A percentile compares a stretch with the other conserved stretches of the same genome.
Evolutionary conservation across 2,113 vertebrate genomes (phyloP).

Genomic region (Halcyon senegalensis): DNA sequence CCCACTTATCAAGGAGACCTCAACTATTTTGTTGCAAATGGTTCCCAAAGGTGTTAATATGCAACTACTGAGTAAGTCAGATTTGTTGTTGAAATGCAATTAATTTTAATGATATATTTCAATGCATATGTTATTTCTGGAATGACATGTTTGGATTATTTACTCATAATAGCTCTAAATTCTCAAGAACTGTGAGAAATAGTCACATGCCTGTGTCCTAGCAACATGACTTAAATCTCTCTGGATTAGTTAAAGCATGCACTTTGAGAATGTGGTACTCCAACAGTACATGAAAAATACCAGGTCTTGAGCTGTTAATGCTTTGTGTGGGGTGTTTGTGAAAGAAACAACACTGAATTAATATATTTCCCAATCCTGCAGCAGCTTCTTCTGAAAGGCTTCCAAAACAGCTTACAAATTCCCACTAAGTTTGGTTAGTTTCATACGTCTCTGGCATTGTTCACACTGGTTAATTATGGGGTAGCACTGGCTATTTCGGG

Average conservation of each 20-base stretch:
- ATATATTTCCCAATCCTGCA: not conserved
- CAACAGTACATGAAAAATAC: conserved; percentile 23
- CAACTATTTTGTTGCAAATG: conserved; percentile 84
- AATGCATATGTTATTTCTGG: not conserved
- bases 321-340: conserved; percentile 14
- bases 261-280: conserved; percentile 39
- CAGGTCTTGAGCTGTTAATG: not conserved
- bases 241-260: conserved; percentile 61
- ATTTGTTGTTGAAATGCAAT: not conserved
- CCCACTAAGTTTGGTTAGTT: not conserved
- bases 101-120: not conserved
- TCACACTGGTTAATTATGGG: not conserved
- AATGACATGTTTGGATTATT: not conserved
- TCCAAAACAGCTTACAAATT: not conserved
- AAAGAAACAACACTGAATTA: not conserved
- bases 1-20: conserved; percentile 85
- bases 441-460: not conserved
- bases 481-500: not conserved
- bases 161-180: conserved; percentile 6
- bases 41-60: conserved; percentile 79
- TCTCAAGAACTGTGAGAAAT: not conserved
- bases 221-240: conserved; percentile 49
- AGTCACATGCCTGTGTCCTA: conserved; percentile 7
- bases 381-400: not conserved
- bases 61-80: conserved; percentile 78